Evolutionary conservation across 2,797 vertebrate species (phyloP).

Genomic region (Bradypus variegatus): DNA sequence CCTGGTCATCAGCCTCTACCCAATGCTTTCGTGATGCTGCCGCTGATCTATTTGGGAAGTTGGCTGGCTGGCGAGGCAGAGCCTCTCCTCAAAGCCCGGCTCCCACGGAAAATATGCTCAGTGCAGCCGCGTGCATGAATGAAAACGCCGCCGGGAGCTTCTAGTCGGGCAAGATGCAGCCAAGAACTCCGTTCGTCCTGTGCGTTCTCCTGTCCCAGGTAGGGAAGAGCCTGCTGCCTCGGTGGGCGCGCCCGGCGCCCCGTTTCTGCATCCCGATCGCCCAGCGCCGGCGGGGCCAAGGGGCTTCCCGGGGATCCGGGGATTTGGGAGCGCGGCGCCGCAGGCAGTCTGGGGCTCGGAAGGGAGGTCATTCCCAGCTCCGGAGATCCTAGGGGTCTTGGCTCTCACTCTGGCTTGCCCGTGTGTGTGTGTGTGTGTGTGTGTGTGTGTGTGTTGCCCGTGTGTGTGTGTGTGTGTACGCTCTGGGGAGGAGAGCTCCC

Average conservation of each 20-base stretch:
- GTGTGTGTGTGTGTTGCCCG: conserved; percentile 31
- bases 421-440: conserved; percentile 11
- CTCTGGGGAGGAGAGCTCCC: conserved; percentile 46
- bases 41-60: conserved; percentile 98
- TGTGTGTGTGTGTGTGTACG: conserved; percentile 36
- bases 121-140: conserved; percentile 85
- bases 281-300: conserved; percentile 59
- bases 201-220: conserved; percentile 93
- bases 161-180: conserved; percentile 90
- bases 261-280: conserved; percentile 53
- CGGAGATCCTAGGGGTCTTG: conserved; percentile 39
- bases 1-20: conserved; percentile 89
- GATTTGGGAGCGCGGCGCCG: conserved; percentile 34
- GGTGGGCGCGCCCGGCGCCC: conserved; percentile 51
- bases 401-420: conserved; percentile 38
- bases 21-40: conserved; percentile 91
- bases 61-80: conserved; percentile 89
- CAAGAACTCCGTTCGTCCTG: conserved; percentile 83
- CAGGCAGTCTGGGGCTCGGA: conserved; percentile 43
- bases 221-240: conserved; percentile 70
- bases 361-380: conserved; percentile 61
- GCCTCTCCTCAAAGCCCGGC: conserved; percentile 85
- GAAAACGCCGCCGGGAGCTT: conserved; percentile 84
- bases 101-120: conserved; percentile 99
- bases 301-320: conserved; percentile 60